Evolutionary conservation across 2,888 invertebrate genomes (phyloP).

Genomic region (Keiferia lycopersicella): DNA sequence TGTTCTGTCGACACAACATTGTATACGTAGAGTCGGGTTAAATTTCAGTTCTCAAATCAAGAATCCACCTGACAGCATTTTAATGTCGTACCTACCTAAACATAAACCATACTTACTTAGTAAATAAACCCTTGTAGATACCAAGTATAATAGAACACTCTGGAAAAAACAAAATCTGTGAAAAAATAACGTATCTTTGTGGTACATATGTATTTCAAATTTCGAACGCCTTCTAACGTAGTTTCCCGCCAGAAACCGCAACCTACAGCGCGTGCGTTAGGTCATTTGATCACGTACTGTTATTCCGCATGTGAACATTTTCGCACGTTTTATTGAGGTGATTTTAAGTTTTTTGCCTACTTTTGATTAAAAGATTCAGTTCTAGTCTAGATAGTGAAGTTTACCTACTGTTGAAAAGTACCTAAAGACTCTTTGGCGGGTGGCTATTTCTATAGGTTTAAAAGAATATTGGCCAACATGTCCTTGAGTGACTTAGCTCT

Average conservation of each 20-base stretch:
- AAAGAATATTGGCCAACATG: not conserved
- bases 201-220: not conserved
- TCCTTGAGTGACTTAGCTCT: not conserved
- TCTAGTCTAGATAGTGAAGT: not conserved
- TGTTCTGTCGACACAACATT: conserved; percentile 57
- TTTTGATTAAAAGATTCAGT: not conserved
- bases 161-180: not conserved
- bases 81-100: not conserved
- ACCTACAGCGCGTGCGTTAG: conserved; percentile 38
- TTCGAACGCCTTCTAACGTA: conserved; percentile 30
- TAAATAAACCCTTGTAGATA: not conserved
- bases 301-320: conserved; percentile 35
- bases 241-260: conserved; percentile 40
- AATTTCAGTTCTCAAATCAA: conserved; percentile 52
- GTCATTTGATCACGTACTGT: conserved; percentile 44
- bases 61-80: conserved; percentile 30
- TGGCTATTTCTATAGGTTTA: no score
- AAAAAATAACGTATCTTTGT: no score
- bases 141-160: no score
- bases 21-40: conserved; percentile 56
- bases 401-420: not conserved
- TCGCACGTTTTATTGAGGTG: conserved; percentile 22
- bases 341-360: conserved; percentile 10
- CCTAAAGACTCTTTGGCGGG: no score
- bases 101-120: not conserved